Base-by-base conservation (phyloP, 2,888 invertebrate genomes). In the Netelia fuscicornis region DNA sequence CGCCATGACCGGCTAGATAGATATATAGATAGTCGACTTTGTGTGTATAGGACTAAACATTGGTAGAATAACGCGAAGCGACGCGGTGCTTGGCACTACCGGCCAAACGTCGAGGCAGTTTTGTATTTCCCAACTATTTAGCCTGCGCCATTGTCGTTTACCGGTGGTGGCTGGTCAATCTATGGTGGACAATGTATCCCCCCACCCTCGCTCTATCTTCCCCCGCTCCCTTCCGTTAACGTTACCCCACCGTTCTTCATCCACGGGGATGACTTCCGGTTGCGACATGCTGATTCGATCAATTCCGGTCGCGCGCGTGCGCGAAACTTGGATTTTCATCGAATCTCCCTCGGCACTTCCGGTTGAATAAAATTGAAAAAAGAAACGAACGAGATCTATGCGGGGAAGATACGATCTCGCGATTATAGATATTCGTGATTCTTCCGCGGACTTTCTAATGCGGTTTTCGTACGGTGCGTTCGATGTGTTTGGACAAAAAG, bases 1-100 rank as follows among this genome's bases (percentile, higher is more conserved):
- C 52, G n/a, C 52, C 68, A 70, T 71, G 52, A 56, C 70, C 60
- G 42, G 37, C 20, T 65, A 71, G 54, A 83, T 72, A 76, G n/a
- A 76, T 20, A 54, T 54, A 74, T 52, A 80, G 30, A 75, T 56
- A 80, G 23, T 23, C 3, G 30, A 48, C 48, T 0, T 48, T 13
- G 48, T 48, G 11, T 48, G 10, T 48, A 44, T 30, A 62, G 84
- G 30, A 76, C 65, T 72, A 30, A 30, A 30, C 30, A 30, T 30
- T 81, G 67, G 77, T 85, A 48, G 79, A 82, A 75, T 77, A 79
- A 74, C 58, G 67, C 17, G 75, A 81, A 54, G 37, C 70, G 84
- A 87, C 83, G 86, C 86, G 86, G 82, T 89, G 85, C 87, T 87
- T 86, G 87, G 86, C 86, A 89, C 86, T 75, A 87, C 83, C 87